Evolutionary conservation across 2,797 vertebrate genomes (phyloP).

Genomic region (Eremophila alpestris): DNA sequence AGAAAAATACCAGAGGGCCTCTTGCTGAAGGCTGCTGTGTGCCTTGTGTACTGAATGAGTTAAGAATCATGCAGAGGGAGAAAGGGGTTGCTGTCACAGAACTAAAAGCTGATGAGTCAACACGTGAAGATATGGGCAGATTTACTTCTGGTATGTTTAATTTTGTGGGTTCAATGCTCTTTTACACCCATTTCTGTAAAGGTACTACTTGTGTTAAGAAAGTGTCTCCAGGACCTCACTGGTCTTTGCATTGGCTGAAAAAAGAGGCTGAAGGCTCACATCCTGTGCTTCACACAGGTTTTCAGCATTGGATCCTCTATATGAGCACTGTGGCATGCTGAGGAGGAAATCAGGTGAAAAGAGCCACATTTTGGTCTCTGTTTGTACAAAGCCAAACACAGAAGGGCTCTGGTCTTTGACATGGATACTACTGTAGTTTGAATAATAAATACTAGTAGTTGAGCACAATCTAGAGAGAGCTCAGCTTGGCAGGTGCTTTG

Average conservation of each 20-base stretch:
- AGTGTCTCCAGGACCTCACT: background rate
- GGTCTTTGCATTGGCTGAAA: background rate
- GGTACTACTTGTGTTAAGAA: background rate
- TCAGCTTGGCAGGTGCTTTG: background rate
- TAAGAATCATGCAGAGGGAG: background rate
- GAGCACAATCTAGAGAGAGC: background rate
- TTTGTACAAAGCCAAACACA: background rate
- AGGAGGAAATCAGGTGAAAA: background rate
- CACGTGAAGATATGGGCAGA: background rate
- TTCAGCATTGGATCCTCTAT: background rate
- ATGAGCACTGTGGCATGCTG: background rate
- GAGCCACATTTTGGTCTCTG: background rate
- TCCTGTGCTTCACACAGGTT: background rate
- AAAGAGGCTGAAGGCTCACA: background rate
- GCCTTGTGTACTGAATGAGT: background rate
- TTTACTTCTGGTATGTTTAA: background rate
- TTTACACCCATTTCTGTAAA: background rate
- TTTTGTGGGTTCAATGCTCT: background rate
- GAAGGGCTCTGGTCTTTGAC: background rate
- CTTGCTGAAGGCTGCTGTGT: background rate
- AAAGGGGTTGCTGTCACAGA: background rate
- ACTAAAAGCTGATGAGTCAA: background rate
- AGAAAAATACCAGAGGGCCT: background rate
- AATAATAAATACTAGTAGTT: conserved; percentile 28
- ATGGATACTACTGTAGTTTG: background rate